phyloP scores from a whole-genome alignment of 2,113 vertebrate species.

The Oceanodroma tethys region DNA sequence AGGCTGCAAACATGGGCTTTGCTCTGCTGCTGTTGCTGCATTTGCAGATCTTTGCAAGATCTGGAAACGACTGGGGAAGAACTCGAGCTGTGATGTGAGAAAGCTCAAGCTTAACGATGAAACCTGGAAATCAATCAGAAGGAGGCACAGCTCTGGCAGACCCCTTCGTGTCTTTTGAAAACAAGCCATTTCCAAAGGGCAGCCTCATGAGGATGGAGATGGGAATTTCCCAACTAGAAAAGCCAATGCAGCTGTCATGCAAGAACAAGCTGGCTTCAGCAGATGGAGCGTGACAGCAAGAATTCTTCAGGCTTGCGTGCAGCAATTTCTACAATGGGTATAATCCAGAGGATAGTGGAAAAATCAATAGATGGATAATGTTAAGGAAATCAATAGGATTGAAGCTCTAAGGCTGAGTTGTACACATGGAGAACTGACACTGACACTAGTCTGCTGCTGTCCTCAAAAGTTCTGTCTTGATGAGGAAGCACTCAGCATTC shows the following conservation, averaged over 20 bases:
- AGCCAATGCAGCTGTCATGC: neutral
- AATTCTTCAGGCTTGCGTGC: neutral
- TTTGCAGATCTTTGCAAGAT: neutral
- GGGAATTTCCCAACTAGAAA: neutral
- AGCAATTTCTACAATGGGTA: neutral
- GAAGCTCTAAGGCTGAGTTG: neutral
- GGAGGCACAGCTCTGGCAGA: neutral
- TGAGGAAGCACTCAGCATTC: neutral
- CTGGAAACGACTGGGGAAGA: neutral
- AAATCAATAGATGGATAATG: neutral
- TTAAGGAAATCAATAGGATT: neutral
- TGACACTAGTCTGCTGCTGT: neutral
- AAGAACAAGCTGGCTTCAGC: conserved; percentile 3
- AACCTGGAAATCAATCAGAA: neutral
- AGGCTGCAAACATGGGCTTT: neutral
- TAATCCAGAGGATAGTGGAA: neutral
- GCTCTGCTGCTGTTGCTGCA: neutral
- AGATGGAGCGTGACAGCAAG: neutral
- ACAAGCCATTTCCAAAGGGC: neutral
- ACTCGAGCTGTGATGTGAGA: neutral
- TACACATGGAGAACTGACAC: neutral
- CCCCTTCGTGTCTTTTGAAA: neutral
- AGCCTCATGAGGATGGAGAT: neutral
- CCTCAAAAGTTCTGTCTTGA: neutral
- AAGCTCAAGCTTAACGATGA: neutral